These are phyloP conservation scores for Apeltes quadracus DNA, from an alignment of 2,113 vertebrate species.

Conservation along the genomic window DNA sequence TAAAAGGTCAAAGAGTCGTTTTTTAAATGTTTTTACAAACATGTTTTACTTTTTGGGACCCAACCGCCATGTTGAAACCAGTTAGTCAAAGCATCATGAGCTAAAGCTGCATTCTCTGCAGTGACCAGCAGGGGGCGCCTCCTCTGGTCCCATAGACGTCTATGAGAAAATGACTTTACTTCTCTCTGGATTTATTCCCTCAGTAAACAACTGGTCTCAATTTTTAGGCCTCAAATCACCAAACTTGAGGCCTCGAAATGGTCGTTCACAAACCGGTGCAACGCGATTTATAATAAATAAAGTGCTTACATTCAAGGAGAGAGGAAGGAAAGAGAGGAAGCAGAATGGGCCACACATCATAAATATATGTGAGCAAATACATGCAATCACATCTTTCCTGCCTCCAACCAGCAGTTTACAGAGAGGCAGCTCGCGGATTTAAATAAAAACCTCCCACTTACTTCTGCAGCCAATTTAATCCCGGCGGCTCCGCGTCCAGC, in stretches of 20 bases:
- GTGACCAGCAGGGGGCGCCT: too few relatives aligned
- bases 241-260: not conserved
- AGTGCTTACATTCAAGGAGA: too few relatives aligned
- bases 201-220: too few relatives aligned
- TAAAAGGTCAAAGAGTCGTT: too few relatives aligned
- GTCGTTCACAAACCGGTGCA: not conserved
- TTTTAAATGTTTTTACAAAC: too few relatives aligned
- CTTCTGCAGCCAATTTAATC: slow-evolving; percentile 43
- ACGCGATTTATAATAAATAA: too few relatives aligned
- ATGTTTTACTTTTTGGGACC: not conserved
- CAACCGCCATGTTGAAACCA: too few relatives aligned
- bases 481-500: slow-evolving; percentile 24
- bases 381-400: slow-evolving; percentile 44
- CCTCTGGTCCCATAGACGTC: too few relatives aligned
- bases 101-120: too few relatives aligned
- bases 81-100: too few relatives aligned
- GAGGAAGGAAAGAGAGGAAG: slow-evolving; percentile 48
- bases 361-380: slow-evolving; percentile 66
- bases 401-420: slow-evolving; percentile 30
- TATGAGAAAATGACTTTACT: too few relatives aligned
- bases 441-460: slow-evolving; percentile 1
- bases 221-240: too few relatives aligned
- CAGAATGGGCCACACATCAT: slow-evolving; percentile 56
- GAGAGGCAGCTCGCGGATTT: slow-evolving; percentile 25
- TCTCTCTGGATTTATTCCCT: fast-evolving